phyloP scores from a whole-genome alignment of 2,888 invertebrate species.

The Pammene fasciana region DNA sequence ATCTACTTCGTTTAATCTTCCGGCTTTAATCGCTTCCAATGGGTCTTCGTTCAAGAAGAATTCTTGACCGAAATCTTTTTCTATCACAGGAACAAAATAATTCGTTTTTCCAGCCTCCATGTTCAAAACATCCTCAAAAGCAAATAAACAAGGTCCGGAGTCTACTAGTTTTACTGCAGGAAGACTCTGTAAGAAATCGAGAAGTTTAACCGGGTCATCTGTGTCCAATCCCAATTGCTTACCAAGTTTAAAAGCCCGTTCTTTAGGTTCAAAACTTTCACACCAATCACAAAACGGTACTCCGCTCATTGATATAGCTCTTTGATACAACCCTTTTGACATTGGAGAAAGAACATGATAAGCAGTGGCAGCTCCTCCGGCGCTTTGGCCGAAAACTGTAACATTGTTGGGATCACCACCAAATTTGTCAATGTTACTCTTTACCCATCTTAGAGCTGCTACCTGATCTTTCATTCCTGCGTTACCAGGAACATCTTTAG shows the following conservation, averaged over 20 bases:
- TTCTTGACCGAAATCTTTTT: conserved; percentile 38
- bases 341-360: conserved; percentile 58
- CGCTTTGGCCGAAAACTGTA: conserved; percentile 62
- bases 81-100: conserved; percentile 29
- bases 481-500: conserved; percentile 62
- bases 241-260: conserved; percentile 58
- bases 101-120: conserved; percentile 19
- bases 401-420: conserved; percentile 60
- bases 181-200: conserved; percentile 58
- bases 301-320: conserved; percentile 59
- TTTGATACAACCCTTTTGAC: conserved; percentile 57
- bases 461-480: conserved; percentile 67
- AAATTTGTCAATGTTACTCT: conserved; percentile 56
- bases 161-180: conserved; percentile 54
- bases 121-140: conserved; percentile 50
- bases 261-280: conserved; percentile 50
- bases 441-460: conserved; percentile 59
- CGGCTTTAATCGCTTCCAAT: conserved; percentile 50
- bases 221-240: conserved; percentile 58
- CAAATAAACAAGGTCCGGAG: conserved; percentile 50
- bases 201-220: conserved; percentile 53
- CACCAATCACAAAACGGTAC: conserved; percentile 58
- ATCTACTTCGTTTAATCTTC: conserved; percentile 73
- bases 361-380: conserved; percentile 54
- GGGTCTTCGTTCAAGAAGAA: conserved; percentile 31